Evolutionary conservation across 2,888 invertebrate genomes (phyloP).

Genomic region (Philereme transversata): DNA sequence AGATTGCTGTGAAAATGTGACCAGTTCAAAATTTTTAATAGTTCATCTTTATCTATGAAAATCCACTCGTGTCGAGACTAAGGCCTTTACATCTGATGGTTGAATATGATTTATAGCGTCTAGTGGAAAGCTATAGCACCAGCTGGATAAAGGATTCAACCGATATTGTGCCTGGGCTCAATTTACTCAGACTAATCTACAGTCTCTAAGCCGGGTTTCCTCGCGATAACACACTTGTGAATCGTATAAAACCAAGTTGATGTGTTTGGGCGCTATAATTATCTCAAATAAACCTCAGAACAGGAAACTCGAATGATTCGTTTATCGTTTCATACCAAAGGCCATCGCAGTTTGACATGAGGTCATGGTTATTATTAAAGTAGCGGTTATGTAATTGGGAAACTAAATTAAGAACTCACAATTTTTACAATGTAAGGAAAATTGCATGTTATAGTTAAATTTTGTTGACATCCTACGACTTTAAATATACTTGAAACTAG

Average conservation of each 20-base stretch:
- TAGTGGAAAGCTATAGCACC: no score
- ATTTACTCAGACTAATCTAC: no score
- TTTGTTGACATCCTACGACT: conserved; percentile 12
- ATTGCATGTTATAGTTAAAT: conserved; percentile 19
- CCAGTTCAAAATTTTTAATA: no score
- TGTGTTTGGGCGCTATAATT: conserved; percentile 11
- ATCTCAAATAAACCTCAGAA: conserved; percentile 29
- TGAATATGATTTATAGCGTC: no score
- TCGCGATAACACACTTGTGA: background rate
- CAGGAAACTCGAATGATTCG: conserved; percentile 21
- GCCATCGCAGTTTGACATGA: conserved; percentile 30
- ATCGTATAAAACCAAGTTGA: background rate
- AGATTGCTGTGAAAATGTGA: no score
- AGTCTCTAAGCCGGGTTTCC: no score
- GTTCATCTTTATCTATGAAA: no score
- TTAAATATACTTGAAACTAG: background rate
- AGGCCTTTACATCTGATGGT: no score
- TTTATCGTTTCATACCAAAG: conserved; percentile 11
- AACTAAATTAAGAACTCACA: conserved; percentile 2
- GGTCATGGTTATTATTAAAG: conserved; percentile 44
- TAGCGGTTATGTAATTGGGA: conserved; percentile 44
- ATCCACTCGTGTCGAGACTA: no score
- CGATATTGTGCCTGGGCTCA: no score
- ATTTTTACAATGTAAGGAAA: conserved; percentile 13
- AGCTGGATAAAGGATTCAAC: no score